Evolutionary conservation across 2,888 invertebrate genomes (phyloP).

Genomic region (Cheilosia pagana): DNA sequence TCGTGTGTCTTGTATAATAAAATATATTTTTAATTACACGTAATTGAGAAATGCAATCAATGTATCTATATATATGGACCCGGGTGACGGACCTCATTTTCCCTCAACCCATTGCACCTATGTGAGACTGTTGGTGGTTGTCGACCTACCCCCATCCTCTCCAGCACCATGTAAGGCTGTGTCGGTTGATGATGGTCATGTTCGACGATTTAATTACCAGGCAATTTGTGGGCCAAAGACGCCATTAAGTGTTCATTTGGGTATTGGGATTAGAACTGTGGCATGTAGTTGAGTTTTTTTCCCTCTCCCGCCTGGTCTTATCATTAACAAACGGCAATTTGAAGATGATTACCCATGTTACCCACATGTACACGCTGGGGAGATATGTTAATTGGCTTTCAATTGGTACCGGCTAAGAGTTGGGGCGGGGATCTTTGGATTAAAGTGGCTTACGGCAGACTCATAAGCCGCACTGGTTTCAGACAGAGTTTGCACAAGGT

Average conservation of each 20-base stretch:
- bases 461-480: constrained; percentile 52
- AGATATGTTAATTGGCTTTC: constrained; percentile 56
- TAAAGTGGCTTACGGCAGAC: constrained; percentile 42
- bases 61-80: background rate
- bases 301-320: constrained; percentile 18
- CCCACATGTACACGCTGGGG: background rate
- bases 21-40: constrained; percentile 58
- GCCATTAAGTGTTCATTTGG: constrained; percentile 51
- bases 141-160: background rate
- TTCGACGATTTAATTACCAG: constrained; percentile 59
- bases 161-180: background rate
- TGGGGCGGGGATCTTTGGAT: constrained; percentile 9
- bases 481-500: constrained; percentile 32
- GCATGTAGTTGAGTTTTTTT: constrained; percentile 9
- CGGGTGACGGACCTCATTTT: constrained; percentile 25
- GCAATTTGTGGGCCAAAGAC: constrained; percentile 42
- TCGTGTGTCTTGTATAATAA: constrained; percentile 15
- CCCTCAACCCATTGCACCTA: background rate
- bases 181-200: constrained; percentile 36
- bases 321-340: constrained; percentile 52
- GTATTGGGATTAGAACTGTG: constrained; percentile 26
- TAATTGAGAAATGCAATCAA: constrained; percentile 5
- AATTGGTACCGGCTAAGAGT: constrained; percentile 41
- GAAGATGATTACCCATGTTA: constrained; percentile 42
- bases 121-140: background rate